Base-by-base conservation (phyloP, 30 jellyfish, hydroid and myxozoan species). In the Aurelia aurita complex sp. Pacific region DNA sequence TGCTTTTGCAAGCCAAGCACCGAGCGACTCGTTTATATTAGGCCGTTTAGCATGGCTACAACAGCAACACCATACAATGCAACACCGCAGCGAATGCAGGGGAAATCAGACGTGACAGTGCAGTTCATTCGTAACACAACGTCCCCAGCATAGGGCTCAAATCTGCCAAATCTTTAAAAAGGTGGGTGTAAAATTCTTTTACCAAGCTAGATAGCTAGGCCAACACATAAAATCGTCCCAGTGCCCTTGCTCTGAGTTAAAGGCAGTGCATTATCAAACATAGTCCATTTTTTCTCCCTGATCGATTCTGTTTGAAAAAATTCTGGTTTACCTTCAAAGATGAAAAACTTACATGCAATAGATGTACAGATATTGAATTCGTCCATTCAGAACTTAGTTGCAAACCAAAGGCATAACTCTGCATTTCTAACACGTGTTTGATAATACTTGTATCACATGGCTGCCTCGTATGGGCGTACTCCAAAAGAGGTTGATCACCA, bases 361-460 rank as follows among this genome's bases (percentile, higher is more conserved):
- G 81, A 46, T 77, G 88, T 2, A 90, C 89, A 8, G 94, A 82
- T 59, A 90, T 50, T 63, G 82, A 88, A 69, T 90, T 90, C 9
- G 97, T 90, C 97, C 97, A 90, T 65, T 90, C 95, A 16, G 97
- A 90, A 14, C 80, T 72, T 35, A 75, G 80, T 43, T 83, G 97
- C 51, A 90, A 81, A 10, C 90, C 97, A 61, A 90, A 77, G 29
- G 96, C 97, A 65, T 90, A 90, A 71, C 95, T 90, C 57, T 78
- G 67, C 74, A 81, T 75, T 64, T 79, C 86, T 54, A 90, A 42
- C 54, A 90, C 78, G 69, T 90, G 81, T 75, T 85, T 93, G 74
- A 83, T 73, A 1, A 90, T 64, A 64, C 35, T 85, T n/a, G 97
- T 90, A 64, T 83, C 81, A 70, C 97, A 90, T 16, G 97, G 97